phyloP scores from a whole-genome alignment of 2,888 invertebrate genomes.

The Polydrusus cervinus region DNA sequence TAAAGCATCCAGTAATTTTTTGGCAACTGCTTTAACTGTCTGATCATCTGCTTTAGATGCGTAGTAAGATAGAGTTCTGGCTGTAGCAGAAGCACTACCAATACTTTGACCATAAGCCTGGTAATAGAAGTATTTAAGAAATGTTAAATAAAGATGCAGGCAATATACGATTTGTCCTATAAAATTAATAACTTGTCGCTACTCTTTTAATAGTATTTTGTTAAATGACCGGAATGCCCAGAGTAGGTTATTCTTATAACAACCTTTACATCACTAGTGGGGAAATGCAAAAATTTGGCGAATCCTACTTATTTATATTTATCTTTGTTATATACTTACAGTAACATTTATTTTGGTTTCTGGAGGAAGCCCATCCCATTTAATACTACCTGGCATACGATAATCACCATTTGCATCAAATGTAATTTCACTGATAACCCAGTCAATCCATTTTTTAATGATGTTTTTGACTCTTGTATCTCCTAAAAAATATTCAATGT shows the following conservation, averaged over 20 bases:
- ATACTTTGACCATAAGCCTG: conserved; percentile 30
- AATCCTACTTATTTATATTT: no score
- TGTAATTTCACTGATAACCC: conserved; percentile 39
- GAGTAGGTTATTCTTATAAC: no score
- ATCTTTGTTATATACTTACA: no score
- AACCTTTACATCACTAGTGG: not conserved
- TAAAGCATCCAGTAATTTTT: conserved; percentile 44
- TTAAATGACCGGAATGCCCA: no score
- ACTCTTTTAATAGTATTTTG: no score
- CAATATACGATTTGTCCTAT: no score
- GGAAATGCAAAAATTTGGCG: no score
- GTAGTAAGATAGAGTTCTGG: conserved; percentile 44
- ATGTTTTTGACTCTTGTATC: conserved; percentile 37
- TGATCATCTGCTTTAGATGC: conserved; percentile 38
- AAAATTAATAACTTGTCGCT: no score
- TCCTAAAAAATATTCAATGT: conserved; percentile 28
- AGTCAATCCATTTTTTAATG: conserved; percentile 37
- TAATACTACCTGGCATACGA: conserved; percentile 35
- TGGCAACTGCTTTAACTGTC: conserved; percentile 39
- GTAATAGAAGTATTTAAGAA: no score
- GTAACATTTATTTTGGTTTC: conserved; percentile 39
- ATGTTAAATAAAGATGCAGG: no score
- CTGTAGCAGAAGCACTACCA: conserved; percentile 40
- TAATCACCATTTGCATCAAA: conserved; percentile 46
- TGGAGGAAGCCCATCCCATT: conserved; percentile 46